Evolutionary conservation across 2,797 vertebrate genomes (phyloP), one percentile per base, ranked within the genome.

Genomic region (Monodelphis domestica): DNA sequence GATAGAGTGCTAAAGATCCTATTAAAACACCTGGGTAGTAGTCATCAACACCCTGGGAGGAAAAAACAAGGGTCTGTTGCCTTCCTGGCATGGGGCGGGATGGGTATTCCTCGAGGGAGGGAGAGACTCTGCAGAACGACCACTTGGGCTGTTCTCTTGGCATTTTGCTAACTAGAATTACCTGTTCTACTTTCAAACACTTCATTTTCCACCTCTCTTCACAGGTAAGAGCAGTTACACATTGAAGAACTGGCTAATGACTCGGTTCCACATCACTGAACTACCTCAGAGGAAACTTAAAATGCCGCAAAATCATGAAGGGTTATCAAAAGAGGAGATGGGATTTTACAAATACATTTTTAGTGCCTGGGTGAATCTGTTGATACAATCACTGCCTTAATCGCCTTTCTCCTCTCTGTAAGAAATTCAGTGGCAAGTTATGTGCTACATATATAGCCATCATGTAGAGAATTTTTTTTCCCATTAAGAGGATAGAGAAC

Each of bases 201-300:
- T 97, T 97, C 96, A 96, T 97, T 97, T 97, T 97, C 95, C 89
- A 94, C 95, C 88, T 97, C 89, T 96, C 92, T 97, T 97, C 96
- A 94, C 95, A 94, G 93, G 96, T 95, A 97, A 94, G 94, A 95
- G 93, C 96, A 91, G 96, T 95, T 95, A 95, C 95, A 97, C 90
- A 89, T 94, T 96, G 96, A 95, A 95, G 94, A 94, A 94, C 95
- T 92, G 84, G 91, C 93, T 96, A 96, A 97, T 95, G 96, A 96
- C 94, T 96, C 94, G 90, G 95, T 97, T 97, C 96, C 96, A 97
- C 96, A 97, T 97, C 93, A 93, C 89, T 56, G 91, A 95, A 93
- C 94, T 95, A 95, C 95, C 94, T 97, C 70, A 55, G 95, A 97
- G 95, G 94, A 94, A 94, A 95, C 57, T 63, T 95, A 93, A 97